Percentiles rank a stretch among this genome's conserved stretches.
Evolutionary conservation across 2,888 invertebrate species (phyloP).

Genomic region (Caenorhabditis sinica): DNA sequence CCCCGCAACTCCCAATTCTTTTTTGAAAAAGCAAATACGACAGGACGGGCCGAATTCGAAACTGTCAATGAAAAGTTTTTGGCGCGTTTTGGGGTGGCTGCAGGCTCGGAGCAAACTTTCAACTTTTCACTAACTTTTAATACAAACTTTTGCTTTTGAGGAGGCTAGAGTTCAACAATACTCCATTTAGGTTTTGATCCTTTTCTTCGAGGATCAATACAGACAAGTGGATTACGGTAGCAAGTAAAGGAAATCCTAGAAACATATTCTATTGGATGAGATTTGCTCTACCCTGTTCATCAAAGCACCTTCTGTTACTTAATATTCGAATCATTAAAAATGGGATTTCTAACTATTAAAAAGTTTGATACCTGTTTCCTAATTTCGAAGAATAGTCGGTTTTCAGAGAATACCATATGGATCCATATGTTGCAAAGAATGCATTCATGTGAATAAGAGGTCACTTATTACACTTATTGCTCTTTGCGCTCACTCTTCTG

Average conservation of each 20-base stretch:
- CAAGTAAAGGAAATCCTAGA: too few relatives aligned
- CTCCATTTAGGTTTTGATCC: neutral
- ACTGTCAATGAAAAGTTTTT: constrained; percentile 53
- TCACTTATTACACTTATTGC: constrained; percentile 7
- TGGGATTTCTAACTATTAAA: too few relatives aligned
- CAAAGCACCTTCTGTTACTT: too few relatives aligned
- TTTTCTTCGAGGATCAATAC: neutral
- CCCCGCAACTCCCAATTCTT: constrained; percentile 27
- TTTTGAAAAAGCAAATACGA: constrained; percentile 53
- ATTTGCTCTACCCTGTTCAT: too few relatives aligned
- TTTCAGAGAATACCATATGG: too few relatives aligned
- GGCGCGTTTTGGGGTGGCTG: constrained; percentile 26
- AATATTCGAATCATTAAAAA: too few relatives aligned
- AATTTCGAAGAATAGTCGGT: too few relatives aligned
- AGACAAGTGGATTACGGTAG: too few relatives aligned
- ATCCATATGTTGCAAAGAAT: neutral
- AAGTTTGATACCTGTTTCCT: too few relatives aligned
- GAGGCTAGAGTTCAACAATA: neutral
- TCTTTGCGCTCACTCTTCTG: constrained; percentile 1
- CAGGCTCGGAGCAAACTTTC: constrained; percentile 34
- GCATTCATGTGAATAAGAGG: neutral
- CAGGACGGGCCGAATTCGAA: constrained; percentile 44
- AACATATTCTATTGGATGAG: too few relatives aligned
- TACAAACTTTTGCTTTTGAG: constrained; percentile 16
- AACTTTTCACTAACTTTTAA: constrained; percentile 30